Conservation (phyloP, 2,113 vertebrate species). For the Sander vitreus region DNA sequence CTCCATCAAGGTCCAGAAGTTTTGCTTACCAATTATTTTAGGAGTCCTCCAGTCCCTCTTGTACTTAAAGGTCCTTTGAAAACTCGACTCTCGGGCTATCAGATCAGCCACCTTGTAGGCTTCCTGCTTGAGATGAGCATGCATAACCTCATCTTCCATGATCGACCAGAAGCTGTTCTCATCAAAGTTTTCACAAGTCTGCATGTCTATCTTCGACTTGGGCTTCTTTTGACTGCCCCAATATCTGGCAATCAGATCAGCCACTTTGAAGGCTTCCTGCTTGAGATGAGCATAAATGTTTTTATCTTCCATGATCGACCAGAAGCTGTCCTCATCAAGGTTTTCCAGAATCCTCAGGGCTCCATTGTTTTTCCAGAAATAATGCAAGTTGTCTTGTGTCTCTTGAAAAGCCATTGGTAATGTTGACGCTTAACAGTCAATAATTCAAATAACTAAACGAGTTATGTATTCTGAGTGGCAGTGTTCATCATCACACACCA, state of each 20-base stretch:
- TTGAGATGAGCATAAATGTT: background rate
- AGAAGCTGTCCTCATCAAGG: background rate
- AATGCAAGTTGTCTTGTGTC: background rate
- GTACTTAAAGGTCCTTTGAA: background rate
- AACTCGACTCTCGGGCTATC: background rate
- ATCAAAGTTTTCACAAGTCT: background rate
- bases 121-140: background rate
- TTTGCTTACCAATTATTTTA: background rate
- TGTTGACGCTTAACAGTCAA: background rate
- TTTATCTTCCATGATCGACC: slow-evolving; percentile 1
- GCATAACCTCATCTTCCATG: background rate
- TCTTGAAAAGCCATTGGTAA: background rate
- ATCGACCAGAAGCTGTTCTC: background rate
- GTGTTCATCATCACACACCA: background rate
- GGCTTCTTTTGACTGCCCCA: background rate
- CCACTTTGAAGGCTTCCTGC: background rate
- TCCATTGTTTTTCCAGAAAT: background rate
- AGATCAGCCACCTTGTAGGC: background rate
- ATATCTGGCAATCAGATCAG: background rate
- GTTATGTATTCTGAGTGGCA: background rate
- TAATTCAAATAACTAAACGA: background rate
- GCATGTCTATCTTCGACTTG: background rate
- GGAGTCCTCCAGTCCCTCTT: background rate
- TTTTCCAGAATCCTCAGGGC: background rate
- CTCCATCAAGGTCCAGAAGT: slow-evolving; percentile 3